phyloP scores from a whole-genome alignment of 2,888 invertebrate species.

The Clusia tigrina region DNA sequence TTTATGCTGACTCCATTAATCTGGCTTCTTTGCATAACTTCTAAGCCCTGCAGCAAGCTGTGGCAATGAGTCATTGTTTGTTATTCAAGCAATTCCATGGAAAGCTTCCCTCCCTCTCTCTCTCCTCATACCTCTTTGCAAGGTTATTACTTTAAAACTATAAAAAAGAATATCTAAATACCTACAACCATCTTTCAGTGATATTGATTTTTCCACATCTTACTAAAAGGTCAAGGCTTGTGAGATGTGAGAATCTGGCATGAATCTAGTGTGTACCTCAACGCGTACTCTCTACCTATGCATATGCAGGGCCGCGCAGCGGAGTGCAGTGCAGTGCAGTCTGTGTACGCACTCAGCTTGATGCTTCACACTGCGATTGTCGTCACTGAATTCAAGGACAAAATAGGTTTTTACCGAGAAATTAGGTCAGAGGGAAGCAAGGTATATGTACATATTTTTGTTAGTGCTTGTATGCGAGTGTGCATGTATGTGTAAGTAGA shows the following conservation, averaged over 20 bases:
- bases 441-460: not conserved
- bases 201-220: conserved; percentile 8
- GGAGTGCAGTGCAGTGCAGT: not conserved
- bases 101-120: too few species aligned
- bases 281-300: conserved; percentile 5
- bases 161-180: not conserved
- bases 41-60: not conserved
- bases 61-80: not conserved
- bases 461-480: conserved; percentile 32
- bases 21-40: not conserved
- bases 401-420: not conserved
- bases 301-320: not conserved
- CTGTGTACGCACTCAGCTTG: not conserved
- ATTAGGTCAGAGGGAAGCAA: conserved; percentile 1
- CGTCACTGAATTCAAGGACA: not conserved
- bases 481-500: conserved; percentile 3
- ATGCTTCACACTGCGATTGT: not conserved
- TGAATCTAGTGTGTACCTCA: not conserved
- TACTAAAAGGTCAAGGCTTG: conserved; percentile 6
- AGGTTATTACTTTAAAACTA: not conserved
- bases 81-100: too few species aligned
- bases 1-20: not conserved
- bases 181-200: not conserved
- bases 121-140: too few species aligned
- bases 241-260: too few species aligned